These are phyloP conservation scores for Muricea muricata DNA, from an alignment of 92 coral and sea anemone genomes.

Conservation along the genomic window DNA sequence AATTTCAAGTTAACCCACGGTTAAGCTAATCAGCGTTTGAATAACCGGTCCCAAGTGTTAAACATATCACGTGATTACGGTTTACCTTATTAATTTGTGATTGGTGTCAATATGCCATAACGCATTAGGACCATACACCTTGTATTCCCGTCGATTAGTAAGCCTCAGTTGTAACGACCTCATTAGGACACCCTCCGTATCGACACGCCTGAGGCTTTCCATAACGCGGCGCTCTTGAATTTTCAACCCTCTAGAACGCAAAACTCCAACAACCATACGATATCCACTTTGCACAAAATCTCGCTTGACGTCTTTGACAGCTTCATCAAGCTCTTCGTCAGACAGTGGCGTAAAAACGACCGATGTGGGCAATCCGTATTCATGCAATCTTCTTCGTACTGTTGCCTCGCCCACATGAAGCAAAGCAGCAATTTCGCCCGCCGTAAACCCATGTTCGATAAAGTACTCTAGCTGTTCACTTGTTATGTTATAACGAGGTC, in stretches of 20 bases:
- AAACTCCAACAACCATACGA: slow-evolving; percentile 38
- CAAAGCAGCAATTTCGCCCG: slow-evolving; percentile 39
- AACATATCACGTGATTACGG: too few species aligned
- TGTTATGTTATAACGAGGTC: slow-evolving; percentile 8
- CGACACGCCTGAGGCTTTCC: slow-evolving; percentile 54
- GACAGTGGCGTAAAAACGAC: slow-evolving; percentile 35
- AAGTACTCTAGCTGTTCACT: slow-evolving; percentile 48
- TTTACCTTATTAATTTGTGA: slow-evolving; percentile 65
- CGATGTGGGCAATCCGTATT: slow-evolving; percentile 31
- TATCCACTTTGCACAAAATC: slow-evolving; percentile 41
- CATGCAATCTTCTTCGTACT: slow-evolving; percentile 41
- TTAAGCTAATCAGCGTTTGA: too few species aligned
- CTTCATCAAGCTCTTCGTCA: slow-evolving; percentile 63
- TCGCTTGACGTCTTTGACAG: too few species aligned
- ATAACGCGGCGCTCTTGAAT: slow-evolving; percentile 48
- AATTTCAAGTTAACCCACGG: too few species aligned
- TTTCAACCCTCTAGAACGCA: slow-evolving; percentile 35
- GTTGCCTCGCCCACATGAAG: slow-evolving; percentile 51
- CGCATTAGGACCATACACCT: slow-evolving; percentile 57
- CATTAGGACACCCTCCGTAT: slow-evolving; percentile 55
- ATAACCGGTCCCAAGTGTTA: too few species aligned
- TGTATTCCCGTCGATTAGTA: slow-evolving; percentile 51
- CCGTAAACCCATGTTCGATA: slow-evolving; percentile 35
- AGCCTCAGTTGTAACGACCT: slow-evolving; percentile 40
- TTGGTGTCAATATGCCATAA: too few species aligned